Evolutionary conservation across 2,797 vertebrate species (phyloP).

Genomic region (Gadopsis marmoratus): DNA sequence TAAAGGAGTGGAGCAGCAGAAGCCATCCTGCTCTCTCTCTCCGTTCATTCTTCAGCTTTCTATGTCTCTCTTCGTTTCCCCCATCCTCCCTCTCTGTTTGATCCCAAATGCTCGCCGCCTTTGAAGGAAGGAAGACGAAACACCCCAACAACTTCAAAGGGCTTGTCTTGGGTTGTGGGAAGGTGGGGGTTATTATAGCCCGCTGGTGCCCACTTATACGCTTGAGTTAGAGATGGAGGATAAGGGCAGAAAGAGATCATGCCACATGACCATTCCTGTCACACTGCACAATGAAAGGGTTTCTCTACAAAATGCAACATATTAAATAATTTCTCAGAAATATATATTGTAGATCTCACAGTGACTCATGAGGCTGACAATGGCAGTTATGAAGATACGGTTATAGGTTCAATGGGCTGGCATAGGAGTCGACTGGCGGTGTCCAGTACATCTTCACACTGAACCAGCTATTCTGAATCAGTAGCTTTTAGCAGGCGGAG

Average conservation of each 20-base stretch:
- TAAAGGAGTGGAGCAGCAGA: constrained; percentile 21
- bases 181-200: constrained; percentile 76
- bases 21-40: constrained; percentile 20
- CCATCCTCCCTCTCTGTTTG: constrained; percentile 39
- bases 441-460: background rate
- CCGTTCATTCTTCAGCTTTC: constrained; percentile 39
- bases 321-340: too few species aligned
- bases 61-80: constrained; percentile 4
- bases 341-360: background rate
- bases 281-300: background rate
- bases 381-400: background rate
- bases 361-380: background rate
- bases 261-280: constrained; percentile 5
- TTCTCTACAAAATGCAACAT: background rate
- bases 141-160: constrained; percentile 74
- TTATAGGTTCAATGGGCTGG: background rate
- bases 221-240: constrained; percentile 43
- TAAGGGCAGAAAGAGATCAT: constrained; percentile 15
- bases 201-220: constrained; percentile 58
- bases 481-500: background rate
- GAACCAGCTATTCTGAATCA: background rate
- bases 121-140: constrained; percentile 65
- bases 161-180: constrained; percentile 66
- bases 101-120: constrained; percentile 51
- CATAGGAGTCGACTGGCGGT: background rate